Evolutionary conservation across 2,888 invertebrate species (phyloP), one percentile per base, ranked within the genome.

Genomic region (Coenonympha glycerion): DNA sequence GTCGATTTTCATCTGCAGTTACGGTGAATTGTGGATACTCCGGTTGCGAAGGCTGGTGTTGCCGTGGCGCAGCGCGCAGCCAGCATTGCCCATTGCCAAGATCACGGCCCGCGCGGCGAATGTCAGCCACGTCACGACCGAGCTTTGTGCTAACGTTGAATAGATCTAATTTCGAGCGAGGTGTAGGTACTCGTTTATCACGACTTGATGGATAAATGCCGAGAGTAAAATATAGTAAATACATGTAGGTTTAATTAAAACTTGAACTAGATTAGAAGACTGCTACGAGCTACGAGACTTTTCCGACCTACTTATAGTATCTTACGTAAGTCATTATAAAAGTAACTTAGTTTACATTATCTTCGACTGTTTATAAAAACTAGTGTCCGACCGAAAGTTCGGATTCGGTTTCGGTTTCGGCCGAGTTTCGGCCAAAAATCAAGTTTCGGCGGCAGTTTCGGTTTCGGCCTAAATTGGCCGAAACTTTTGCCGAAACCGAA

Each of bases 1-100:
- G 48, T 36, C 21, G 6, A 36, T 26, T 46, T 42, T 58, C n/a
- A 22, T 13, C 24, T 48, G 49, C 3, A n/a, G 15, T 6, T 16
- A 3, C 3, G 3, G 33, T 41, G 36, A 30, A 26, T 21, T 52
- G 41, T 26, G 52, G 52, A 22, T 44, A 39, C 24, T 49, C 42
- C 19, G 44, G 22, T 30, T 41, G 6, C 21, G 24, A 15, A 47
- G 48, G 52, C 39, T 58, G 58, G 61, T 60, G 70, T 71, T 70
- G 75, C 75, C 73, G 73, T 71, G 67, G 69, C 70, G 61, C 57
- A 62, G 64, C 59, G 59, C 58, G 58, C 79, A 75, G 74, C 79
- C 75, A 78, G 77, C 88, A 88, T 83, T 88, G 88, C 88, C 81
- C 88, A 88, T 85, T 88, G 89, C 88, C 89, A 89, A 89, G 89